Percentiles rank a stretch among this genome's conserved stretches.
Evolutionary conservation across 2,888 invertebrate genomes (phyloP).

Genomic region (Axea sp.): DNA sequence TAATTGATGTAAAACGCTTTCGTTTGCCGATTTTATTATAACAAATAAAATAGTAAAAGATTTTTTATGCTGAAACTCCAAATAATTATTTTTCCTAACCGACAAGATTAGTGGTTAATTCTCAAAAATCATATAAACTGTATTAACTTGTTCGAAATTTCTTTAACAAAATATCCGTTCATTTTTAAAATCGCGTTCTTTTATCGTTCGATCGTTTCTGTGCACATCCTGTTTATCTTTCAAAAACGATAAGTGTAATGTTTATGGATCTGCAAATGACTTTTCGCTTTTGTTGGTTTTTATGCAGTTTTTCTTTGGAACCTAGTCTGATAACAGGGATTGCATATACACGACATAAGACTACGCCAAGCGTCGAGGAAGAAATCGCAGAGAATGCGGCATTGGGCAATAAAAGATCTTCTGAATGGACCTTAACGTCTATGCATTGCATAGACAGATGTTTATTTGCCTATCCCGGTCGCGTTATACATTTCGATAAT

Average conservation of each 20-base stretch:
- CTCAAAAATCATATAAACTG: too few relatives aligned
- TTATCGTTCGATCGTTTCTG: slow-evolving; percentile 42
- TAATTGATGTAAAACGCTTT: too few relatives aligned
- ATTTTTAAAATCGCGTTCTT: slow-evolving; percentile 29
- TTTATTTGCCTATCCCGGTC: slow-evolving; percentile 62
- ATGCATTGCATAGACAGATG: slow-evolving; percentile 60
- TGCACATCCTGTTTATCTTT: slow-evolving; percentile 43
- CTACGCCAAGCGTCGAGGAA: too few relatives aligned
- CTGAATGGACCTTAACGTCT: slow-evolving; percentile 60
- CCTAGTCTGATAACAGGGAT: slow-evolving; percentile 34
- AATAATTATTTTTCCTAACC: too few relatives aligned
- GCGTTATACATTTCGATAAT: slow-evolving; percentile 60
- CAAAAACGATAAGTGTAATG: slow-evolving; percentile 50
- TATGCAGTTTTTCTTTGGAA: slow-evolving; percentile 37
- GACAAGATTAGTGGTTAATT: too few relatives aligned
- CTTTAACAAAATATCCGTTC: slow-evolving; percentile 27
- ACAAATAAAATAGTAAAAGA: too few relatives aligned
- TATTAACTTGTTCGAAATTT: background rate
- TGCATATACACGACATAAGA: slow-evolving; percentile 44
- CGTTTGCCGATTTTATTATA: too few relatives aligned
- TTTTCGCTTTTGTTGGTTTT: slow-evolving; percentile 46
- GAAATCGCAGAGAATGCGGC: slow-evolving; percentile 44
- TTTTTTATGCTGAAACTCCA: too few relatives aligned
- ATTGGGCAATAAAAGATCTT: slow-evolving; percentile 55
- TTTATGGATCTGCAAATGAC: slow-evolving; percentile 57